Conservation (phyloP, 2,113 vertebrate species). For the Onychostruthus taczanowskii region DNA sequence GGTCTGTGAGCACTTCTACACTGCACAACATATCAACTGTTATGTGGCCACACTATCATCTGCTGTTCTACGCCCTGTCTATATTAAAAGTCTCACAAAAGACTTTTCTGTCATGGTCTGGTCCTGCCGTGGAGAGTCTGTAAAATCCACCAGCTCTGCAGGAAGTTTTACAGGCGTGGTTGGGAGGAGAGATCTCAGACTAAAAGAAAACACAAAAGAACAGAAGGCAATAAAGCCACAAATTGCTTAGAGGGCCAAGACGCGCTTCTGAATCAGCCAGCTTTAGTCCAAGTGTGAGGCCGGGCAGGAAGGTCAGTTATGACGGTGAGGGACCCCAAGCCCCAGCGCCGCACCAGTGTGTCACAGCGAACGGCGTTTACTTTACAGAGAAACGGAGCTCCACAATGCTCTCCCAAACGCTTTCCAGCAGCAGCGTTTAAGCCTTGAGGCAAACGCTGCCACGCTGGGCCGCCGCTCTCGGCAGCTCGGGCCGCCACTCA, state of each 20-base stretch:
- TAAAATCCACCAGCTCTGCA: background rate
- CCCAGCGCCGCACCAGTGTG: background rate
- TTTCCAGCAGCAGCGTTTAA: background rate
- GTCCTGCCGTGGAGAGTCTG: background rate
- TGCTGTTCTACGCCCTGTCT: background rate
- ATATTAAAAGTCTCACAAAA: background rate
- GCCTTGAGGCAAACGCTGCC: background rate
- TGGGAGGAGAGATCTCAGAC: background rate
- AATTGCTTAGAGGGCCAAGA: background rate
- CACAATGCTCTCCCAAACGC: background rate
- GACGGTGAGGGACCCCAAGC: background rate
- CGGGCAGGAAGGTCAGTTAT: background rate
- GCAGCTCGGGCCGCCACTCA: background rate
- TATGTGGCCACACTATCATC: background rate
- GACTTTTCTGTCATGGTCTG: background rate
- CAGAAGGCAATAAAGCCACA: background rate
- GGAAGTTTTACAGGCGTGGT: background rate
- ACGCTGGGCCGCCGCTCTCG: accelerated
- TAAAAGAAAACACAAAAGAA: background rate
- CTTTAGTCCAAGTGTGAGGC: background rate
- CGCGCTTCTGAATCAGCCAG: background rate
- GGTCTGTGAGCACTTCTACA: accelerated
- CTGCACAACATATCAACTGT: background rate
- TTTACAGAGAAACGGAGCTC: background rate
- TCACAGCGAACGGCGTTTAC: background rate